Conservation (phyloP, 2,113 vertebrate species). For the Sprattus sprattus region DNA sequence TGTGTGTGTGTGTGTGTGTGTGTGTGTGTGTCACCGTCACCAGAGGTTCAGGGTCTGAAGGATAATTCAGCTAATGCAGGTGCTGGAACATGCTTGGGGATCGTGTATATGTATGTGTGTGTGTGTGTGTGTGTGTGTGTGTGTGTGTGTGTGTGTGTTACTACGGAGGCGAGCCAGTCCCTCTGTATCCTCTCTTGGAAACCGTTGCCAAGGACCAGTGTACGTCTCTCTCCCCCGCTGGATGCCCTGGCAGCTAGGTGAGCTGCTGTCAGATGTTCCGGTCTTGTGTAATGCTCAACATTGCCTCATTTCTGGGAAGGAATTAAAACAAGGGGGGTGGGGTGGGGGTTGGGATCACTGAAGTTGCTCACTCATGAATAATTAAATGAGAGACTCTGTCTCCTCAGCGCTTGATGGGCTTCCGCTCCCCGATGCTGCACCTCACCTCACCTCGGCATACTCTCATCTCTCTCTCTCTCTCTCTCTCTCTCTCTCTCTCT, state of each 20-base stretch:
- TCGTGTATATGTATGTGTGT: neutral
- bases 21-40: neutral
- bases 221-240: neutral
- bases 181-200: neutral
- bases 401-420: neutral
- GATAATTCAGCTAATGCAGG: slow-evolving; percentile 1
- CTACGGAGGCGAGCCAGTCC: neutral
- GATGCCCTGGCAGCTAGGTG: neutral
- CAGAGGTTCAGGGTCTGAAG: neutral
- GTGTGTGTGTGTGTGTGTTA: neutral
- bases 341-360: neutral
- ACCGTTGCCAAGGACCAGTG: neutral
- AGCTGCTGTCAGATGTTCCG: slow-evolving; percentile 7
- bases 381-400: neutral
- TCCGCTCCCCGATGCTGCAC: neutral
- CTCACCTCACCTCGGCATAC: neutral
- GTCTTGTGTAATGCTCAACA: neutral
- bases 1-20: slow-evolving; percentile 2
- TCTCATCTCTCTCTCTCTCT: neutral
- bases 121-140: slow-evolving; percentile 13
- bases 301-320: neutral
- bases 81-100: neutral
- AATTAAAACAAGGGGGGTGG: neutral
- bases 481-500: neutral
- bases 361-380: neutral